Evolutionary conservation across 2,797 vertebrate genomes (phyloP), one percentile per base, ranked within the genome.

Genomic region (Falco biarmicus): DNA sequence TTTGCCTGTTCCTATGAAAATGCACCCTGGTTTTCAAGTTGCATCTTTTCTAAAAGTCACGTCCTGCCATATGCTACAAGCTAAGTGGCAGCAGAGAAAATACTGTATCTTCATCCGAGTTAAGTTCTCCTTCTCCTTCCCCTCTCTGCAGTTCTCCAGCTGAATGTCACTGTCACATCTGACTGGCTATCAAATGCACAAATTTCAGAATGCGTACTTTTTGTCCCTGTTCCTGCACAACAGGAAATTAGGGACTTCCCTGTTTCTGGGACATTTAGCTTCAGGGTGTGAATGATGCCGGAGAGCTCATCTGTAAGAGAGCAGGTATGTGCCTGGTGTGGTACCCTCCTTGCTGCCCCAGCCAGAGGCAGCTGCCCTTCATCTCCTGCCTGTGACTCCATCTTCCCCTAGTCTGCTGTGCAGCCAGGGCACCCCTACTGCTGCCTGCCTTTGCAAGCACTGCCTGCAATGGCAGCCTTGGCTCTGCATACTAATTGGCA

Each of bases 401-500:
- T 76, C 19, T 50, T 20, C 25, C 21, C 11, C 37, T 9, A 5
- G 26, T 65, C 73, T 1, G 24, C 66, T 1, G 2, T 16, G 60
- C 68, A 45, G 24, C 43, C n/a, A 26, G 16, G 56, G 53, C 65
- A 48, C n/a, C 43, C 48, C 64, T 25, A 54, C 56, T 3, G 6
- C 82, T 76, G 90, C 43, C 61, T 22, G 77, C 51, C 77, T 84
- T 50, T 84, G 50, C 8, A 14, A 95, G 93, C 91, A 64, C 84
- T 90, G 82, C 89, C 85, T 86, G 43, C 76, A 91, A 57, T 75
- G 3, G 51, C 87, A 85, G 92, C 94, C 89, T 97, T 95, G 97
- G 98, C 76, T 96, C 95, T 97, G 99, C 98, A 99, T 99, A 98
- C 98, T 99, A 99, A 99, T 98, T 98, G 97, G 97, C 97, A 97